Evolutionary conservation across 2,888 invertebrate species (phyloP).

Genomic region (Chirona hameri): DNA sequence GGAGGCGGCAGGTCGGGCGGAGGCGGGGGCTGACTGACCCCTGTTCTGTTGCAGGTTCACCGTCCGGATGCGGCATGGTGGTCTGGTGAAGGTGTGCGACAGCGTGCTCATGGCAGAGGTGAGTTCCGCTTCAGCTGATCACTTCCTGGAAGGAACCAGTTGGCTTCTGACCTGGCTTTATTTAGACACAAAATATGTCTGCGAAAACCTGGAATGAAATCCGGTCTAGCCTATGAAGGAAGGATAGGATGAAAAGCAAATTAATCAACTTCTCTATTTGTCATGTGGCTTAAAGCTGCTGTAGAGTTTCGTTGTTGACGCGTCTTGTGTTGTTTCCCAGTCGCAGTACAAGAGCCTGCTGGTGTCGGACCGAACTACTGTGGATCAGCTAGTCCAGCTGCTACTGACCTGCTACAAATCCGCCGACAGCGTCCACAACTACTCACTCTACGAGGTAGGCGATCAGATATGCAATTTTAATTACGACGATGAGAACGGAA

Average conservation of each 20-base stretch:
- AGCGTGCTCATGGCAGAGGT: slow-evolving; percentile 79
- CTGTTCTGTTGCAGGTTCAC: slow-evolving; percentile 64
- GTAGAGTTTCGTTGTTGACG: neutral
- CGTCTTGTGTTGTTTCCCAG: slow-evolving; percentile 36
- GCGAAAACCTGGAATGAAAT: neutral
- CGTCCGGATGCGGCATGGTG: slow-evolving; percentile 80
- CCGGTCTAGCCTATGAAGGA: too few relatives aligned
- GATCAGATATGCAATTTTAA: neutral
- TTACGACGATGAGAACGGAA: neutral
- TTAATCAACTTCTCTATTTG: neutral
- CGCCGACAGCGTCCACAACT: slow-evolving; percentile 35
- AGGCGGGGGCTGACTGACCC: too few relatives aligned
- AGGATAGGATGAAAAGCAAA: neutral
- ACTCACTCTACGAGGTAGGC: slow-evolving; percentile 38
- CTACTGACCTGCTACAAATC: slow-evolving; percentile 69
- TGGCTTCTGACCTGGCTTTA: neutral
- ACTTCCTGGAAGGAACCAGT: neutral
- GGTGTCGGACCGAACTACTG: slow-evolving; percentile 82
- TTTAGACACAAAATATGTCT: neutral
- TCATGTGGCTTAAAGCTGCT: neutral
- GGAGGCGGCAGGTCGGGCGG: too few relatives aligned
- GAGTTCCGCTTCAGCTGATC: neutral
- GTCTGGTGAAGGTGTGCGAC: slow-evolving; percentile 89
- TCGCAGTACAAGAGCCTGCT: slow-evolving; percentile 89
- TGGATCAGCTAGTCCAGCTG: slow-evolving; percentile 79